Evolutionary conservation across 1,140 invertebrate genomes (phyloP).

Genomic region (Papilio polytes): DNA sequence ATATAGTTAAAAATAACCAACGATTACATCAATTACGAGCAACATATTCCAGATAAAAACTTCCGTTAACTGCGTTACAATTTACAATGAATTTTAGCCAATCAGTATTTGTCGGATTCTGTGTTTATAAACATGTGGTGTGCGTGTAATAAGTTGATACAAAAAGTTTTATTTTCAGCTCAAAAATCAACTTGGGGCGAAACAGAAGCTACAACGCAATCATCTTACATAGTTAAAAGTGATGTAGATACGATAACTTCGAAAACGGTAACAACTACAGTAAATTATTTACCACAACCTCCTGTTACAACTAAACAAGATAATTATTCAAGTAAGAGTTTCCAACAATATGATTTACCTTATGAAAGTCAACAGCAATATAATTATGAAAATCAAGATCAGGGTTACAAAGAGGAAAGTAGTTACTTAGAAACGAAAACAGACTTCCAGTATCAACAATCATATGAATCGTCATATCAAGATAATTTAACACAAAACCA

Average conservation of each 20-base stretch:
- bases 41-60: conserved; percentile 60
- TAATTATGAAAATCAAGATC: conserved; percentile 57
- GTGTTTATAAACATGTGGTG: conserved; percentile 55
- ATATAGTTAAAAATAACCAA: conserved; percentile 4
- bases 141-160: conserved; percentile 56
- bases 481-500: conserved; percentile 46
- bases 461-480: conserved; percentile 57
- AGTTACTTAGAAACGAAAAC: conserved; percentile 60
- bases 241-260: conserved; percentile 63
- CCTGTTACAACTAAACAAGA: conserved; percentile 71
- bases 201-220: conserved; percentile 65
- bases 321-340: conserved; percentile 58
- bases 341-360: conserved; percentile 84
- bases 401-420: conserved; percentile 50
- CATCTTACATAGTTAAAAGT: conserved; percentile 68
- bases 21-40: conserved; percentile 45
- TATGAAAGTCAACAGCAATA: conserved; percentile 71
- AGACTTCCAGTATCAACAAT: conserved; percentile 50
- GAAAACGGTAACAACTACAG: conserved; percentile 67
- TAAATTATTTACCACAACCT: conserved; percentile 65
- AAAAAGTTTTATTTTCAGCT: conserved; percentile 70
- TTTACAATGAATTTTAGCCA: conserved; percentile 39
- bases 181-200: conserved; percentile 77
- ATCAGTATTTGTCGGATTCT: conserved; percentile 54
- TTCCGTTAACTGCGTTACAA: conserved; percentile 53